phyloP scores from a whole-genome alignment of 2,113 vertebrate genomes.

The Stegastes partitus region DNA sequence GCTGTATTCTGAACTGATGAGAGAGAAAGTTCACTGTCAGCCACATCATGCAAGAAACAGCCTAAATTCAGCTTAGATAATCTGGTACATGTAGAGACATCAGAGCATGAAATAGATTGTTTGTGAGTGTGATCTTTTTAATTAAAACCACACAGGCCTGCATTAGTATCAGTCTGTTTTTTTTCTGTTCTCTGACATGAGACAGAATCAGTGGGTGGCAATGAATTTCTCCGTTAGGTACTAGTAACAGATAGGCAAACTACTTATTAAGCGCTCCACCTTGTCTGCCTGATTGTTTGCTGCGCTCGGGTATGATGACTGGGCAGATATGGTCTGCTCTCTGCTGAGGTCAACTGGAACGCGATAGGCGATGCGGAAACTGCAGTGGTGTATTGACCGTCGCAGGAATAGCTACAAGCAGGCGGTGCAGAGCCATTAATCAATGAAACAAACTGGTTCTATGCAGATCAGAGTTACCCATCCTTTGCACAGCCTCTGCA shows the following conservation, averaged over 20 bases:
- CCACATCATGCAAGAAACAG: neutral
- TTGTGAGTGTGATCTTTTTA: neutral
- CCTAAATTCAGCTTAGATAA: no score
- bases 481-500: conserved; percentile 53
- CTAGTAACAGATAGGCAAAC: conserved; percentile 1
- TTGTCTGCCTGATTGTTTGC: conserved; percentile 39
- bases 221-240: conserved; percentile 2
- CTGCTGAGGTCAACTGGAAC: conserved; percentile 79
- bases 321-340: conserved; percentile 56
- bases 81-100: no score
- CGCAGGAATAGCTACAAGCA: conserved; percentile 79
- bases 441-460: conserved; percentile 75
- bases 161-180: neutral
- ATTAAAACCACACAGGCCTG: neutral
- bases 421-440: conserved; percentile 70
- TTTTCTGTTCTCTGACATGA: neutral
- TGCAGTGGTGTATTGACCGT: conserved; percentile 79
- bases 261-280: conserved; percentile 7
- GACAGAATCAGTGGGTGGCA: neutral
- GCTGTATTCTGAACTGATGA: neutral
- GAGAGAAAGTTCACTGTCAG: no score
- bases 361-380: conserved; percentile 65
- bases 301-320: conserved; percentile 63
- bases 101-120: neutral
- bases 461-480: conserved; percentile 62